Evolutionary conservation across 2,888 invertebrate genomes (phyloP), one percentile per base, ranked within the genome.

Genomic region (Eulithis prunata): DNA sequence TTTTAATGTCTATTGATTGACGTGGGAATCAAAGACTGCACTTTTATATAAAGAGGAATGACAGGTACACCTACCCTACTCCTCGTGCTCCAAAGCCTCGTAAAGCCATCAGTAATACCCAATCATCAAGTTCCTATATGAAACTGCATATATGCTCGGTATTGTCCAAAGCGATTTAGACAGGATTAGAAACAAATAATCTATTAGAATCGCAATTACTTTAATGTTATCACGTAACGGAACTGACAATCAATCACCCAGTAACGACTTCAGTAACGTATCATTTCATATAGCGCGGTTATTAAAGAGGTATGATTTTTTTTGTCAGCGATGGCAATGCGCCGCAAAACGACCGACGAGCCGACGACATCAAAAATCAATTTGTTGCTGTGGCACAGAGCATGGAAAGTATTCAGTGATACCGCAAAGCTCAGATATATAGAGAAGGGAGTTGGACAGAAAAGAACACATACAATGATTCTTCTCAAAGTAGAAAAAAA

Each of bases 351-450:
- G 80, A 82, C 84, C 83, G 85, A 78, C 77, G 77, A 78, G 76
- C 76, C 65, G 78, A 78, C 78, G 80, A 85, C 88, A 90, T 89
- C 86, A 89, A 87, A 88, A 89, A 88, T 88, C 87, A 86, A 90
- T 90, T 90, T 88, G 83, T 84, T 65, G 53, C 14, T 59, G 36
- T 21, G 21, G 21, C 41, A 47, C 54, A 57, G 57, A 64, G 64
- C n/a, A 64, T 45, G 45, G 59, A 58, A 57, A 57, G 2, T 13
- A n/a, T 38, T 8, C n/a, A 28, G 12, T n/a, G 56, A 28, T 45
- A 46, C 11, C 11, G 53, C 14, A 54, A 21, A 46, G 46, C 43
- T 21, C 8, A 5, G 41, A 10, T 41, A 3, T 5, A 1, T 41
- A 11, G 10, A 41, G 41, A 41, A 7, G 41, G 41, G 10, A 5